A percentile compares a stretch with the other conserved stretches of the same genome.
phyloP scores from a whole-genome alignment of 2,797 vertebrate genomes.

The Phataginus tricuspis region DNA sequence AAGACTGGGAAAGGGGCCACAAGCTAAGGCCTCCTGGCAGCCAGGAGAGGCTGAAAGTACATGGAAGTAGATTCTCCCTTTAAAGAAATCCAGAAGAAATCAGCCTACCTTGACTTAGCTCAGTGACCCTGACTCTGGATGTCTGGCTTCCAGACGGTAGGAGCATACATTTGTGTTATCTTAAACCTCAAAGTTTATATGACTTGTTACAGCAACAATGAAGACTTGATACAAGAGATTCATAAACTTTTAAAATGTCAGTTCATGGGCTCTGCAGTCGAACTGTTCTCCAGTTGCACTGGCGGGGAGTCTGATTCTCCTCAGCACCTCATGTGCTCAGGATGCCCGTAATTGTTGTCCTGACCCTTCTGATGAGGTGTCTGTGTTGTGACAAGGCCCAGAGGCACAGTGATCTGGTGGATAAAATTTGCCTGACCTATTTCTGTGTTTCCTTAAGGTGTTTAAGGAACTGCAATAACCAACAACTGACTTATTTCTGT shows the following conservation, averaged over 20 bases:
- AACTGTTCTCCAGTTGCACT: background rate
- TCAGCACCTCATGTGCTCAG: fast-evolving
- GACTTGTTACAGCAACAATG: background rate
- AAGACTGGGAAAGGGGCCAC: background rate
- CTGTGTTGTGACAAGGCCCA: background rate
- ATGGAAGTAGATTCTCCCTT: background rate
- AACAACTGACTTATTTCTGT: background rate
- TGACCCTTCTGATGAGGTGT: background rate
- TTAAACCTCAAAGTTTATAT: background rate
- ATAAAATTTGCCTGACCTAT: background rate
- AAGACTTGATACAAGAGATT: background rate
- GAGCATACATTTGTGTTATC: background rate
- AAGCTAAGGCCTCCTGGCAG: background rate
- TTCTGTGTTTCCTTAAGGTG: background rate
- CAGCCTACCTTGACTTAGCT: background rate
- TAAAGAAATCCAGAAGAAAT: background rate
- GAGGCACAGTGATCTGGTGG: background rate
- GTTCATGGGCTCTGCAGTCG: background rate
- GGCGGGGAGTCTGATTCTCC: no score
- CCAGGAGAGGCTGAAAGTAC: background rate
- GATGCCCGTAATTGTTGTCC: background rate
- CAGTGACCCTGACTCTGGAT: background rate
- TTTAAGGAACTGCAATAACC: background rate
- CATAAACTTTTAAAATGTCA: background rate
- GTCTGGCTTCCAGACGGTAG: background rate